Evolutionary conservation across 2,888 invertebrate genomes (phyloP).

Genomic region (Orchesella flavescens): DNA sequence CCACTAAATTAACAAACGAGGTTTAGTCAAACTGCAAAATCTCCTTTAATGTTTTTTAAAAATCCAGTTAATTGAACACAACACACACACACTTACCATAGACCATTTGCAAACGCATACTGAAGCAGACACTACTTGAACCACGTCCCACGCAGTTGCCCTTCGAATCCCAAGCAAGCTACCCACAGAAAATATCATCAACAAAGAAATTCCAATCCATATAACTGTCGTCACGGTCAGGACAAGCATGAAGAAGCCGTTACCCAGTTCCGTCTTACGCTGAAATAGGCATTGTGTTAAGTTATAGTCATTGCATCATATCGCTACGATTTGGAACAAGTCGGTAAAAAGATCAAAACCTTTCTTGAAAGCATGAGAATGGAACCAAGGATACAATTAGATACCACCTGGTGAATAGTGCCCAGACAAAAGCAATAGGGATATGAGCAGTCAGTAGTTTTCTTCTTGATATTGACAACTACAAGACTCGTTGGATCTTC

Average conservation of each 20-base stretch:
- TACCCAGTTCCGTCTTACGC: slow-evolving; percentile 22
- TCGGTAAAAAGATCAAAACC: not conserved
- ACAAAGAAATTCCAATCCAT: not conserved
- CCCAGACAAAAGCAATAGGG: slow-evolving; percentile 7
- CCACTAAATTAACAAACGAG: slow-evolving; percentile 30
- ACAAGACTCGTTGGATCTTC: slow-evolving; percentile 22
- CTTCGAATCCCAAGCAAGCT: not conserved
- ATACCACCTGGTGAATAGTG: not conserved
- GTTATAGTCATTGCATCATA: not conserved
- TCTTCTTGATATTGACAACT: not conserved
- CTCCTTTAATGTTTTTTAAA: too few relatives aligned
- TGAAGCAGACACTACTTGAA: not conserved
- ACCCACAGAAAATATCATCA: not conserved
- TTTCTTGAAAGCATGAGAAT: not conserved
- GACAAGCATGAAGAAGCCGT: slow-evolving; percentile 5
- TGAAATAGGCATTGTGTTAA: not conserved
- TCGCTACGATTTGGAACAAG: not conserved
- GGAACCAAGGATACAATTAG: not conserved
- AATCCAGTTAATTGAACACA: not conserved
- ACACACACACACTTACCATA: slow-evolving; percentile 6
- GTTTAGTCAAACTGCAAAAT: not conserved
- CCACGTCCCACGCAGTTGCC: not conserved
- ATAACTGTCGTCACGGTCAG: not conserved
- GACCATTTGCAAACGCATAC: slow-evolving; percentile 23
- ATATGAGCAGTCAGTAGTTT: not conserved